These are phyloP conservation scores for Megalops cyprinoides DNA, from an alignment of 2,797 vertebrate species.

Conservation along the genomic window DNA sequence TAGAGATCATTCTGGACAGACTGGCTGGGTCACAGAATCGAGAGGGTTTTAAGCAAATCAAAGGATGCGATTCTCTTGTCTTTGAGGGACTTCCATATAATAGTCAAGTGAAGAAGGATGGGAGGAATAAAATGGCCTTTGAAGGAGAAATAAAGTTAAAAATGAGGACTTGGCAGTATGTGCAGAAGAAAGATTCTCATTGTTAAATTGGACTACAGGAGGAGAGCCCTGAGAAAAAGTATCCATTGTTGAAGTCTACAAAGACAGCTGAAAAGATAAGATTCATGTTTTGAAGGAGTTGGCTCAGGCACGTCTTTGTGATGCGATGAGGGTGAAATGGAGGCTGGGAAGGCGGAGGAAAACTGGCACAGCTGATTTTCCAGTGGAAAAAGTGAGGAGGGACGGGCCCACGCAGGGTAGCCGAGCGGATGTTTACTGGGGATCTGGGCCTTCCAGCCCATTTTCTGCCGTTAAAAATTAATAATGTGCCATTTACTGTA, in stretches of 20 bases:
- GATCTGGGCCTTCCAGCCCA: constrained; percentile 13
- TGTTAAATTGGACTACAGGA: constrained; percentile 49
- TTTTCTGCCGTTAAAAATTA: constrained; percentile 36
- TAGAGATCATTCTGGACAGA: constrained; percentile 19
- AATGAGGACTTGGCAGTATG: constrained; percentile 23
- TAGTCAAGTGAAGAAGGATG: constrained; percentile 32
- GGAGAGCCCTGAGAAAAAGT: constrained; percentile 33
- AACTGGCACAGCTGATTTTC: constrained; percentile 30
- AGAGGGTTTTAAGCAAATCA: neutral
- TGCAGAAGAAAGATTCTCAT: constrained; percentile 49
- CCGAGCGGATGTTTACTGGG: constrained; percentile 29
- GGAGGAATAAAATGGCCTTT: constrained; percentile 40
- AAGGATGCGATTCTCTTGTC: constrained; percentile 16
- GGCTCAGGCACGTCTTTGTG: constrained; percentile 53
- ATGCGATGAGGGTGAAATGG: constrained; percentile 43
- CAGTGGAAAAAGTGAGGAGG: constrained; percentile 42
- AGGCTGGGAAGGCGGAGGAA: constrained; percentile 35
- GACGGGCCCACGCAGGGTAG: neutral
- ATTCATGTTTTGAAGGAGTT: constrained; percentile 56
- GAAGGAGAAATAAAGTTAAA: constrained; percentile 45
- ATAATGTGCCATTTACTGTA: constrained; percentile 9
- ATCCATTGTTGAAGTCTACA: constrained; percentile 57
- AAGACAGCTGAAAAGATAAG: constrained; percentile 62
- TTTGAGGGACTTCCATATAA: constrained; percentile 27
- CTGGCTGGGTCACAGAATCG: neutral